Conservation (phyloP, 2,797 vertebrate species). For the Pelochelys cantorii region DNA sequence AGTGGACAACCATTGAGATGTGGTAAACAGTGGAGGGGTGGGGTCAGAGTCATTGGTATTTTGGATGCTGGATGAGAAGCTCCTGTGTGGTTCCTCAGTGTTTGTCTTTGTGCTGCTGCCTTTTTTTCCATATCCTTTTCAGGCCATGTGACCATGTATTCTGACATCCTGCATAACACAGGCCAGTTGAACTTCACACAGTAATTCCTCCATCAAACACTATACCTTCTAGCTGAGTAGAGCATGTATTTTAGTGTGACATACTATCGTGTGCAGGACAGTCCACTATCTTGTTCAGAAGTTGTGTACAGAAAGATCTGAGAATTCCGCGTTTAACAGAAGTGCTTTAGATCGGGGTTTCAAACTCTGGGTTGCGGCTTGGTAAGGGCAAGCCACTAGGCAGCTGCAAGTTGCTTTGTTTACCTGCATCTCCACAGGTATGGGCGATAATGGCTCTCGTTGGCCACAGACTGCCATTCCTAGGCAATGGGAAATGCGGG, state of each 20-base stretch:
- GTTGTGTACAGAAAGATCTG: accelerated
- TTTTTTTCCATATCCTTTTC: background rate
- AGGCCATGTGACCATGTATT: background rate
- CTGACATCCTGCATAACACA: background rate
- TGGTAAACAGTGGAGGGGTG: background rate
- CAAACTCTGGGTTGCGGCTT: no score
- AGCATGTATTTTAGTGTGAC: background rate
- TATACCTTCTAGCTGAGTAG: background rate
- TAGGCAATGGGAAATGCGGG: no score
- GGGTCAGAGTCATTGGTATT: accelerated
- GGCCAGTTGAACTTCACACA: background rate
- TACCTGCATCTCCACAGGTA: no score
- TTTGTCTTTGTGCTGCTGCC: background rate
- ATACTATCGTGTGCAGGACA: background rate
- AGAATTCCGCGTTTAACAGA: background rate
- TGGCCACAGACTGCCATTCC: no score
- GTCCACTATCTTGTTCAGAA: background rate
- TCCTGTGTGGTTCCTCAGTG: background rate
- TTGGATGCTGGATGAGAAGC: background rate
- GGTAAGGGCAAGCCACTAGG: no score
- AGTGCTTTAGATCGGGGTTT: background rate
- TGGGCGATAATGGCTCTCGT: no score
- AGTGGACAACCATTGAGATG: background rate
- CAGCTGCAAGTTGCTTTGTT: no score
- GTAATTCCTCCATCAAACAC: background rate